These are phyloP conservation scores for Rhegmatorhina hoffmannsi DNA, from an alignment of 2,113 vertebrate species.

Conservation along the genomic window DNA sequence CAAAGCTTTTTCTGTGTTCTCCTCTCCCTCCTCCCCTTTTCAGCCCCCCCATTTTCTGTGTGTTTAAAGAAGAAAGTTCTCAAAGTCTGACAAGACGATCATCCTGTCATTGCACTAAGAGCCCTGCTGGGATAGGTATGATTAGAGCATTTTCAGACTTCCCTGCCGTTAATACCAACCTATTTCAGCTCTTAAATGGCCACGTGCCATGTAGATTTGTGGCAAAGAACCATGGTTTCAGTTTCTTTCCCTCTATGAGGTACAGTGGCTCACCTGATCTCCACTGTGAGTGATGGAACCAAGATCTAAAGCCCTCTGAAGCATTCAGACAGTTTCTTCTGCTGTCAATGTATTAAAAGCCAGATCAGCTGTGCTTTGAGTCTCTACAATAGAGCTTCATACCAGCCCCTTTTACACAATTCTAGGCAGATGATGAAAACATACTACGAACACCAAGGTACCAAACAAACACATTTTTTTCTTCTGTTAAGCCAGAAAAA, in stretches of 20 bases:
- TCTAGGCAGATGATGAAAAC: constrained; percentile 19
- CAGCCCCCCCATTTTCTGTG: neutral
- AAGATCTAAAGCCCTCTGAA: constrained; percentile 37
- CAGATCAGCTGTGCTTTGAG: neutral
- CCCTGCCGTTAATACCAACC: constrained; percentile 31
- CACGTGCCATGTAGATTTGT: constrained; percentile 20
- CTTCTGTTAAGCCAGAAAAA: neutral
- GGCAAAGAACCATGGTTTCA: constrained; percentile 55
- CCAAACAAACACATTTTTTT: constrained; percentile 15
- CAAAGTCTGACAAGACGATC: constrained; percentile 60
- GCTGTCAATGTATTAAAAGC: constrained; percentile 21
- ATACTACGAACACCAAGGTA: neutral
- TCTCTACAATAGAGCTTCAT: constrained; percentile 26
- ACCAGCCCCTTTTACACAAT: constrained; percentile 18
- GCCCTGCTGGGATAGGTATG: constrained; percentile 44
- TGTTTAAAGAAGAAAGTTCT: constrained; percentile 58
- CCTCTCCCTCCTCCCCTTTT: neutral
- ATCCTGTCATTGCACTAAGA: constrained; percentile 44
- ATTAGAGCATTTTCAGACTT: constrained; percentile 49
- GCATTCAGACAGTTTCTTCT: neutral
- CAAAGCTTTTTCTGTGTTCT: constrained; percentile 28
- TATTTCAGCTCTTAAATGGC: constrained; percentile 39
- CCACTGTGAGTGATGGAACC: neutral
- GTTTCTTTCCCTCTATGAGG: constrained; percentile 22
- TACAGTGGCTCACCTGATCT: constrained; percentile 17